A percentile compares a stretch with the other conserved stretches of the same genome.
Conservation (phyloP, 2,888 invertebrate genomes). For the Polymixis lichenea region DNA sequence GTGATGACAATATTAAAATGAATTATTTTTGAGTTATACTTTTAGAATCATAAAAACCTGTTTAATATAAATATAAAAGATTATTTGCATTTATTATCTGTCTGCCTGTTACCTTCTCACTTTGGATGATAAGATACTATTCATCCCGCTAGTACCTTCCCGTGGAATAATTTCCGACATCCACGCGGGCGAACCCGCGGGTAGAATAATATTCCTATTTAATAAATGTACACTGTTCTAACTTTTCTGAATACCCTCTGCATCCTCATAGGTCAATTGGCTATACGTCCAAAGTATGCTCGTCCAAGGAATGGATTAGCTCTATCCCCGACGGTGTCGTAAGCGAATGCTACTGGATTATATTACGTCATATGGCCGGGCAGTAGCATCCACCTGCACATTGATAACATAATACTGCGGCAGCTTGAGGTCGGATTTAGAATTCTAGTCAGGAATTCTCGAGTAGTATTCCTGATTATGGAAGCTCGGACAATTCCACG, state of each 20-base stretch:
- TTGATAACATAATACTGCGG: conserved; percentile 34
- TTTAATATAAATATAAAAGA: too few relatives aligned
- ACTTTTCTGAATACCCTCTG: neutral
- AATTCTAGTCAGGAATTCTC: conserved; percentile 22
- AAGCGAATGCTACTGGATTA: conserved; percentile 15
- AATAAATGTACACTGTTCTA: neutral
- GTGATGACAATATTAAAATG: too few relatives aligned
- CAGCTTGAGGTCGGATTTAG: conserved; percentile 14
- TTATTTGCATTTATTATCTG: too few relatives aligned
- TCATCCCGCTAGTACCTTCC: too few relatives aligned
- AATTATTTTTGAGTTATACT: too few relatives aligned
- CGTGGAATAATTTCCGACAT: too few relatives aligned
- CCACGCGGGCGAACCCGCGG: too few relatives aligned
- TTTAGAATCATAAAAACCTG: too few relatives aligned
- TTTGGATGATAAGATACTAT: too few relatives aligned
- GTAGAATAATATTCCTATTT: neutral
- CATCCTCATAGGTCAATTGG: neutral
- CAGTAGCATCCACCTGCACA: conserved; percentile 32
- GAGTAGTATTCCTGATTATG: conserved; percentile 9
- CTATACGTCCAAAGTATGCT: conserved; percentile 11
- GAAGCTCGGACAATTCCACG: neutral
- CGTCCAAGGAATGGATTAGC: conserved; percentile 33
- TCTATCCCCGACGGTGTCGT: conserved; percentile 21
- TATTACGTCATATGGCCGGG: conserved; percentile 21
- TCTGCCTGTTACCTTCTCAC: too few relatives aligned